Percentiles rank a stretch among this genome's conserved stretches.
These are phyloP conservation scores for Invenusta paracnida DNA, from an alignment of 2,888 invertebrate genomes.

Conservation along the genomic window DNA sequence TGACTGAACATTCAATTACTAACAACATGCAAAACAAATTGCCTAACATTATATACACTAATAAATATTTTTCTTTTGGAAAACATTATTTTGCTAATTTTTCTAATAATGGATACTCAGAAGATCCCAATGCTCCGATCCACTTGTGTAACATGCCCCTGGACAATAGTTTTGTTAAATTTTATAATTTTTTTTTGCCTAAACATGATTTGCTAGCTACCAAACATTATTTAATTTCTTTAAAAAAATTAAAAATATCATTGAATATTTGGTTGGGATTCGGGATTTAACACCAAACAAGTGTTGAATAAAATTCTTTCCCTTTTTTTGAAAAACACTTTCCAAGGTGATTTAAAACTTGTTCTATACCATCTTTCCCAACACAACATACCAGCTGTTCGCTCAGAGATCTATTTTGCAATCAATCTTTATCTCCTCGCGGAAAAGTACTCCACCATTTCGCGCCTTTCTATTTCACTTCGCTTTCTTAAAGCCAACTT, in stretches of 20 bases:
- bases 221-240: background rate
- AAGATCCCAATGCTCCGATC: constrained; percentile 34
- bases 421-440: too few species aligned
- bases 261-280: too few species aligned
- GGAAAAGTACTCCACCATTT: too few species aligned
- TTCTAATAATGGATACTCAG: constrained; percentile 20
- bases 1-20: background rate
- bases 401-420: too few species aligned
- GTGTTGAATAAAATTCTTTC: too few species aligned
- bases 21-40: background rate
- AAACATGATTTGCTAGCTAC: constrained; percentile 18
- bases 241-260: background rate
- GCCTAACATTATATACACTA: constrained; percentile 5
- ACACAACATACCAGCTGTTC: too few species aligned
- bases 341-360: too few species aligned
- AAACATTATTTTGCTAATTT: constrained; percentile 7
- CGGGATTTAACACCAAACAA: too few species aligned
- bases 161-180: background rate
- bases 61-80: constrained; percentile 5
- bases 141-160: constrained; percentile 34
- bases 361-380: too few species aligned
- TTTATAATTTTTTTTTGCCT: background rate
- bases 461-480: too few species aligned
- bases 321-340: too few species aligned
- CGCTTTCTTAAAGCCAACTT: too few species aligned